A percentile compares a stretch with the other conserved stretches of the same genome.
Conservation (phyloP, 2,797 vertebrate species). For the Urophycis tenuis region DNA sequence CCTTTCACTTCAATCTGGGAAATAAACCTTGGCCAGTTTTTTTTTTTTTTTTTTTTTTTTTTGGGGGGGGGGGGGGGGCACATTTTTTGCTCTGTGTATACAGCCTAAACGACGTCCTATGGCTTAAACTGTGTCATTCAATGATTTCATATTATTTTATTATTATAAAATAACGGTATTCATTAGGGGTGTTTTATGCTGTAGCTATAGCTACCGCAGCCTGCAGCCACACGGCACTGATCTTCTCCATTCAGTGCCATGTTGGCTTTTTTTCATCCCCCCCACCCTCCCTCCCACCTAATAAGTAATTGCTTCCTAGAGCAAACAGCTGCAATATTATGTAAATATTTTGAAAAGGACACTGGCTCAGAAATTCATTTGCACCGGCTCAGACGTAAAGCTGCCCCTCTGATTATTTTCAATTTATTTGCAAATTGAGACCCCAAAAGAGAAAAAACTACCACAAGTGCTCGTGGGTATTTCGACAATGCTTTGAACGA, state of each 20-base stretch:
- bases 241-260: conserved; percentile 38
- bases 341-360: conserved; percentile 99
- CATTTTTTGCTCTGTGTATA: neutral
- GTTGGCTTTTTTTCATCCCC: conserved; percentile 38
- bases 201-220: conserved; percentile 30
- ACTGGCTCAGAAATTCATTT: conserved; percentile 97
- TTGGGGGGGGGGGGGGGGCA: neutral
- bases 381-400: conserved; percentile 81
- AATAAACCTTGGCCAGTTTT: neutral
- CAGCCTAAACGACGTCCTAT: conserved; percentile 5
- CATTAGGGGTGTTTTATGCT: neutral
- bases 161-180: neutral
- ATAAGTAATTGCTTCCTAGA: conserved; percentile 92
- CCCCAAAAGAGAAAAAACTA: conserved; percentile 68
- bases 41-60: too few species aligned
- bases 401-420: conserved; percentile 95
- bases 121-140: conserved; percentile 1
- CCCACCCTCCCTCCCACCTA: conserved; percentile 48
- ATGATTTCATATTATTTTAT: neutral
- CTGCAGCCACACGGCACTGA: conserved; percentile 33
- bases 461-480: conserved; percentile 80
- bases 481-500: conserved; percentile 70
- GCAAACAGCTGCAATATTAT: conserved; percentile 99
- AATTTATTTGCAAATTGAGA: conserved; percentile 99
- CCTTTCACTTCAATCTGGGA: conserved; percentile 36